These are phyloP conservation scores for Macroramphosus scolopax DNA, from an alignment of 2,797 vertebrate species.

Conservation along the genomic window DNA sequence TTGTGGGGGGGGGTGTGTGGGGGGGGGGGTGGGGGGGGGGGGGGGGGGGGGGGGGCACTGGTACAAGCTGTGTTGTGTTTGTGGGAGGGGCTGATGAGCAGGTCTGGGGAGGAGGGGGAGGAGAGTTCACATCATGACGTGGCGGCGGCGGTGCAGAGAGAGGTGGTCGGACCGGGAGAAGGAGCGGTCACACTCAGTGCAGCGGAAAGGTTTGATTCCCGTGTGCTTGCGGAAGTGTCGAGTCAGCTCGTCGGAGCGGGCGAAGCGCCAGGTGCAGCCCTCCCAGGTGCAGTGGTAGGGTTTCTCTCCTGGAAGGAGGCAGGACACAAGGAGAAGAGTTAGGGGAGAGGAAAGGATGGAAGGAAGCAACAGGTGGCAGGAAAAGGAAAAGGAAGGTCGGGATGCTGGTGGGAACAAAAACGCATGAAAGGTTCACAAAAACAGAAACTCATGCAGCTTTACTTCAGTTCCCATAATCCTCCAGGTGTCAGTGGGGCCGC, in stretches of 20 bases:
- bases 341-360: not conserved
- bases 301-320: conserved; percentile 84
- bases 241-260: conserved; percentile 94
- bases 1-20: no score
- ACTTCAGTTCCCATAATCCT: no score
- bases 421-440: no score
- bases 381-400: no score
- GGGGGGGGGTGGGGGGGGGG: no score
- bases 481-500: no score
- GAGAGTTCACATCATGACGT: conserved; percentile 91
- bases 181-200: conserved; percentile 94
- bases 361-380: not conserved
- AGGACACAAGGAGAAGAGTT: not conserved
- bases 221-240: conserved; percentile 97
- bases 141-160: conserved; percentile 91
- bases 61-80: conserved; percentile 38
- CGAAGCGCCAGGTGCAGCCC: conserved; percentile 96
- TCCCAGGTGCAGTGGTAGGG: conserved; percentile 98
- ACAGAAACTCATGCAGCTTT: no score
- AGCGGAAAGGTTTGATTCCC: conserved; percentile 94
- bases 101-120: not conserved
- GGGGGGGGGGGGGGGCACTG: conserved; percentile 2
- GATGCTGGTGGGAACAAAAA: not conserved
- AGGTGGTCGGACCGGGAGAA: conserved; percentile 97
- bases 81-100: not conserved